Base-by-base conservation (phyloP, 1,140 invertebrate species). In the Drosophila eugracilis region DNA sequence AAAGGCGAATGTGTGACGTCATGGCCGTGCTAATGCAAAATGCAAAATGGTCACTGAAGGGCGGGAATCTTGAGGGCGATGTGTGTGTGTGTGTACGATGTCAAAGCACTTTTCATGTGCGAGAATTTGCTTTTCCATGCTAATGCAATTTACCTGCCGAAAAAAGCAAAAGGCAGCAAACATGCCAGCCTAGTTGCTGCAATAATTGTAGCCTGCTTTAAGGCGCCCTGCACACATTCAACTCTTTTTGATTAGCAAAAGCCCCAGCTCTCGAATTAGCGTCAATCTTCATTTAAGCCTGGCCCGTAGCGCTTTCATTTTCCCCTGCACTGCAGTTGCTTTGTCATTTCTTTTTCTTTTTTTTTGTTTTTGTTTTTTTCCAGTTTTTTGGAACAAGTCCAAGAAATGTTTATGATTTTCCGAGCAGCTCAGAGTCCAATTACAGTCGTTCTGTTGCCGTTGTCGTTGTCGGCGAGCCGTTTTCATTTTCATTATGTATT, bases 321-420 rank as follows among this genome's bases (percentile, higher is more conserved):
- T 65, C n/a, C n/a, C n/a, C 60, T 9, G 15, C 34, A 41, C 63
- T 74, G 34, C 60, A 66, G 32, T 53, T 42, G 52, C 50, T 75
- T 67, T 62, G 48, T 48, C 24, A 41, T 62, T 32, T 37, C 14
- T 12, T 55, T 19, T 30, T 7, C 9, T 34, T 62, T 52, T 39
- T 34, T 62, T 52, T 39, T 50, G 39, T 32, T 52, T n/a, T 41
- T 4, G 36, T 47, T 45, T 42, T 39, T 48, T 41, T 48, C 5
- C 36, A 12, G 14, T 5, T 36, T 66, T 55, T 65, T 78, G 75
- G 75, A 62, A 66, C 30, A 41, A 34, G 17, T 52, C 75, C 74
- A 77, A 78, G 42, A 55, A 77, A 59, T 77, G 59, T 72, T 77
- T 72, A 71, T 72, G 67, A 66, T 78, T 75, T 54, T 37, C 14